Evolutionary conservation across 2,113 vertebrate genomes (phyloP), one percentile per base, ranked within the genome.

Genomic region (Cnemophilus loriae): DNA sequence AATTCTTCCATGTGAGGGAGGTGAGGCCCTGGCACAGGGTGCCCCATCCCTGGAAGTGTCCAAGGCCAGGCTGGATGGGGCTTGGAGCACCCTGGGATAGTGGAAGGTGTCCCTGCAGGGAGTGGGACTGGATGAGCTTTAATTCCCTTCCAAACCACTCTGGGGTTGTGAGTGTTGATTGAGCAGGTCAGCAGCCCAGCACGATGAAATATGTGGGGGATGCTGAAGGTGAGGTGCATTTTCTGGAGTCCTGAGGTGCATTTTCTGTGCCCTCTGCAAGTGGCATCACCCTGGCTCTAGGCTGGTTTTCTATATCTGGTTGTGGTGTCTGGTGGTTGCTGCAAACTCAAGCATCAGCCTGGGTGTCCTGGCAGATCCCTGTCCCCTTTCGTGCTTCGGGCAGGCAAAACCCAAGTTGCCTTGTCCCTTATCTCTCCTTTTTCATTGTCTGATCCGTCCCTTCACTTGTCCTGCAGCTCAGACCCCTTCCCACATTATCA

Each of bases 1-100:
- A 42, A 41, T 3, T 39, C 0, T 11, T 33, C 15, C 9, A 2
- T 53, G 28, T 0, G 20, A 60, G 24, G 0, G 1, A 10, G 69
- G 6, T 0, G 0, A 75, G 24, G 4, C 11, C 20, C 47, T 23
- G 23, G 70, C 70, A 41, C 30, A 55, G 70, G 24, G 10, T 76
- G 24, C 30, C 47, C 87, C 4, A 68, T 60, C 46, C 46, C 39
- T 83, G 55, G 46, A 0, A 47, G 6, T 76, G 78, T 0, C 26
- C 78, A 32, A 35, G 24, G 28, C 17, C 63, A 55, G 39, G n/a
- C 0, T 60, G 78, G 52, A 16, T 0, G 0, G 35, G 4, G 50
- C 26, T 73, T 3, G 37, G n/a, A 60, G 16, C 30, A 41, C 0
- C 33, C 11, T 49, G 63, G 70, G 26, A 9, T 0, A 3, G 46